Base-by-base conservation (phyloP, 2,113 vertebrate species). In the Promerops cafer region DNA sequence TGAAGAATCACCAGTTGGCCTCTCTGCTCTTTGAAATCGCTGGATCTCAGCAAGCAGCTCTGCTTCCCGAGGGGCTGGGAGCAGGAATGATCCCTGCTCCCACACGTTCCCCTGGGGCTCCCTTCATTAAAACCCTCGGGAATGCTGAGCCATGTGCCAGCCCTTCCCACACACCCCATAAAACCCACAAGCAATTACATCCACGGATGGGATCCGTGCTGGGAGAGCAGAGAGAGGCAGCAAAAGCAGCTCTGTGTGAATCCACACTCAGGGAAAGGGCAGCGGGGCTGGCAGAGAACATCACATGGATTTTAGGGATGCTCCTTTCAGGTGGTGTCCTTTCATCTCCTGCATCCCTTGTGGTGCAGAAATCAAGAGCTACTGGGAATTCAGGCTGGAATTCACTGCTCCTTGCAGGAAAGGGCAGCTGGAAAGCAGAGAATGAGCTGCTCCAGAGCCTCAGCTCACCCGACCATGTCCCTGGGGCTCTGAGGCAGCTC, bases 171-270 rank as follows among this genome's bases (percentile, higher is more conserved):
- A n/a, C 18, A 81, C 17, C 85, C 89, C 83, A 49, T 27, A 68
- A 84, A 94, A 95, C 68, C 40, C 33, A 66, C 69, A 70, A 35
- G 89, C 63, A 69, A 85, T 96, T 82, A 63, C 4, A 76, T 3
- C 39, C 39, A 10, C 6, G 20, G 88, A 33, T 45, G 82, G 77
- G 85, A 92, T 56, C 63, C 82, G 0, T 37, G 87, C 92, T 84
- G 96, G 68, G 83, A 83, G 80, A 57, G 93, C 53, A 45, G 23
- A 84, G 92, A 76, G 44, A 42, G 28, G 80, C 80, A 53, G 63
- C 2, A 4, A 27, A 39, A 52, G n/a, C 21, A 13, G 64, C 37
- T 27, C 79, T 9, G 57, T 52, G 49, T 35, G 63, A 50, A 54
- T 50, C 35, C 72, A 4, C 2, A 1, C 53, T 13, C 45, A 0